Base-by-base conservation (phyloP, 2,888 invertebrate genomes). In the Lydus trimaculatus region DNA sequence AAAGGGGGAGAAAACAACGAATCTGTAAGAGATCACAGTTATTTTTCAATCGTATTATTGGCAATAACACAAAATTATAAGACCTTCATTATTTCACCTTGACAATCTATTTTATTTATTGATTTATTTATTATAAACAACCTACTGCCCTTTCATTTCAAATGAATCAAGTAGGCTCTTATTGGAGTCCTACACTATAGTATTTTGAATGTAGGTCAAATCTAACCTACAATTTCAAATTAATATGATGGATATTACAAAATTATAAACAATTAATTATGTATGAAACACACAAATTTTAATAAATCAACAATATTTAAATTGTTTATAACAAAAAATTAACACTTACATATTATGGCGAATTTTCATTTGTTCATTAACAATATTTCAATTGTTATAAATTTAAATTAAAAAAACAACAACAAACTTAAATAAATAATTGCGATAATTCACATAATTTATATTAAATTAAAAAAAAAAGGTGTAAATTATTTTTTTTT, bases 161-260 rank as follows among this genome's bases (percentile, higher is more conserved):
- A 15, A 25, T 25, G 59, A 61, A 31, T 15, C 2, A 58, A 61
- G 52, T 64, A 48, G 31, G 31, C 23, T 33, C 59, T 31, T 59
- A 61, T 60, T 0, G 17, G 36, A 67, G 60, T 62, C 70, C 72
- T 69, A 73, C 73, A 75, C 73, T 69, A n/a, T 68, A 2, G 7
- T 3, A 48, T 43, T 43, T 64, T 66, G 63, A 76, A 78, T 77
- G 75, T 79, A 77, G 79, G 79, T 79, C 79, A 78, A 76, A 76
- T 76, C 69, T 78, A 78, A 77, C 77, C 76, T 78, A 77, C 69
- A 79, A 76, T 65, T 70, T 28, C 59, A 58, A 59, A 63, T 58
- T 58, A 58, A n/a, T 59, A 59, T 56, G n/a, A 56, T 58, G 20
- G 11, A 17, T 15, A 11, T n/a, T 56, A 1, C 9, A 23, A 56